These are phyloP conservation scores for Hydrozoanthus tunicans DNA, from an alignment of 64 coral and sea anemone species.

Conservation along the genomic window DNA sequence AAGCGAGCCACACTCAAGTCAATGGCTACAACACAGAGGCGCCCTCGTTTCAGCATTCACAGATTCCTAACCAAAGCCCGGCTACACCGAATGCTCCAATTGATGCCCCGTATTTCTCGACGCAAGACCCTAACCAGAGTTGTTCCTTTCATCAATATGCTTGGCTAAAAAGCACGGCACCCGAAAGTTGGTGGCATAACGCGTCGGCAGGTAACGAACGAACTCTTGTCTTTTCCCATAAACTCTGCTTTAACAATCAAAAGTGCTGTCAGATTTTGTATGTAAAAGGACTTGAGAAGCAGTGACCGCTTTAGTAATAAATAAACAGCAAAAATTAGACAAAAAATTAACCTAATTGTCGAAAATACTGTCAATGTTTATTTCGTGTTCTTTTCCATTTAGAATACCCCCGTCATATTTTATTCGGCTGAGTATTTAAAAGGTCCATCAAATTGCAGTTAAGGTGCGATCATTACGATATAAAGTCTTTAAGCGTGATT, in stretches of 20 bases:
- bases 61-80: constrained; percentile 69
- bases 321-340: constrained; percentile 70
- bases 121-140: constrained; percentile 85
- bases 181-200: constrained; percentile 91
- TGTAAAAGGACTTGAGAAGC: constrained; percentile 49
- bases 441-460: constrained; percentile 83
- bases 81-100: constrained; percentile 63
- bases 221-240: constrained; percentile 29
- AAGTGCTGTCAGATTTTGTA: constrained; percentile 50
- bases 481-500: constrained; percentile 77
- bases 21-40: constrained; percentile 91
- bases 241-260: not conserved
- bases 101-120: constrained; percentile 74
- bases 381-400: constrained; percentile 64
- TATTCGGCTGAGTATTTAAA: constrained; percentile 72
- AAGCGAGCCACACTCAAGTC: constrained; percentile 85
- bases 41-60: constrained; percentile 70
- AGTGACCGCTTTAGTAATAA: constrained; percentile 57
- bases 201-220: constrained; percentile 79
- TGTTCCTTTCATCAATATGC: constrained; percentile 98
- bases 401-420: constrained; percentile 62
- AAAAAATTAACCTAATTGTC: constrained; percentile 78
- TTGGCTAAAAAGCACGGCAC: constrained; percentile 93
- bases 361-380: constrained; percentile 67
- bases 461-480: constrained; percentile 84